Percentiles rank a stretch among this genome's conserved stretches.
Evolutionary conservation across 2,113 vertebrate genomes (phyloP).

Genomic region (Oncorhynchus clarkii): DNA sequence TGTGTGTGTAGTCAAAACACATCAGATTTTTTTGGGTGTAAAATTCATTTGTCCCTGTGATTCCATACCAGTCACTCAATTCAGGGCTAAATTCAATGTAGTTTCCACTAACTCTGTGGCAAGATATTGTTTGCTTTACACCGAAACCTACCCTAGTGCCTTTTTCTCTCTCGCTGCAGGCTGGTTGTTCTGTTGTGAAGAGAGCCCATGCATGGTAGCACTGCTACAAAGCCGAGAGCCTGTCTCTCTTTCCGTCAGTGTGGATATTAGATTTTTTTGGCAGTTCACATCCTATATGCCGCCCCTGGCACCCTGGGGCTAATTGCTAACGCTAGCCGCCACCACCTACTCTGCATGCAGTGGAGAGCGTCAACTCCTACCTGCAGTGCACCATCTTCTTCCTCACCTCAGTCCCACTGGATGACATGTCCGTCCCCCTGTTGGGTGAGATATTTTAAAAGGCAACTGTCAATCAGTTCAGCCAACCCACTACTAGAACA

Average conservation of each 20-base stretch:
- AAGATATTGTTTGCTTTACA: neutral
- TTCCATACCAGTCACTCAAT: neutral
- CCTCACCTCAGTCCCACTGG: neutral
- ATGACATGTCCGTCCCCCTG: neutral
- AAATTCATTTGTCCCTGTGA: neutral
- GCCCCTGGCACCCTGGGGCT: neutral
- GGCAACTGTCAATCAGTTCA: neutral
- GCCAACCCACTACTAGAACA: neutral
- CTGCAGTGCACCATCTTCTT: neutral
- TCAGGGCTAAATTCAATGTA: neutral
- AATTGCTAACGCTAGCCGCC: too few relatives aligned
- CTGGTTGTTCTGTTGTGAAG: neutral
- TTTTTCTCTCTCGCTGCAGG: neutral
- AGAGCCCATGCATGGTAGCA: neutral
- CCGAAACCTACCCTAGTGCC: neutral
- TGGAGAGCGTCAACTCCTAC: neutral
- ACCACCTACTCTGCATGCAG: neutral
- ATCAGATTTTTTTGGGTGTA: neutral
- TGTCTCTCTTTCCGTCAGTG: neutral
- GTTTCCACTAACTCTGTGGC: neutral
- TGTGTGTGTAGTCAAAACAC: neutral
- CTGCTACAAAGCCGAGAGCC: neutral
- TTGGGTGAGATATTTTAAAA: neutral
- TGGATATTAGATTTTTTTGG: neutral
- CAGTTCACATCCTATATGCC: neutral